Percentiles rank a stretch among this genome's conserved stretches.
These are phyloP conservation scores for Scleropages formosus DNA, from an alignment of 2,797 vertebrate species.

Conservation along the genomic window DNA sequence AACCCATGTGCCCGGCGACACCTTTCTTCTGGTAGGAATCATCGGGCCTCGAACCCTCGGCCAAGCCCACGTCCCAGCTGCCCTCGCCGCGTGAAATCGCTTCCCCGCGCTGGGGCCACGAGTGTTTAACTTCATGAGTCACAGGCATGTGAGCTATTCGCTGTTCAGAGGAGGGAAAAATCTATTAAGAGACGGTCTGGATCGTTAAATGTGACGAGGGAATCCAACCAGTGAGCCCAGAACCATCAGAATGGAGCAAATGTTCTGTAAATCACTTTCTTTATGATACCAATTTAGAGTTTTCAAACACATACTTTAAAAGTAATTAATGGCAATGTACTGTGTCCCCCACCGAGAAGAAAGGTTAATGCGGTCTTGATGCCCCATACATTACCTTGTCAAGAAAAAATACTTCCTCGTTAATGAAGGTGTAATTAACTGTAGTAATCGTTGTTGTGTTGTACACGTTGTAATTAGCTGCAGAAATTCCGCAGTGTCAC, in stretches of 20 bases:
- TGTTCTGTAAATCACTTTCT: not conserved
- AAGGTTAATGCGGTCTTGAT: not conserved
- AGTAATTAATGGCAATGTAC: slow-evolving; percentile 1
- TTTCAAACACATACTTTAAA: slow-evolving; percentile 1
- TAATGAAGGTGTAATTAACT: slow-evolving; percentile 26
- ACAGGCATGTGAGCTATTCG: no score
- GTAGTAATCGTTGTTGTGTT: not conserved
- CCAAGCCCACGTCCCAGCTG: no score
- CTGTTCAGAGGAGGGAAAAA: not conserved
- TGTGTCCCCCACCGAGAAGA: not conserved
- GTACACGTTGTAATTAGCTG: not conserved
- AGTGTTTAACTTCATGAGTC: not conserved
- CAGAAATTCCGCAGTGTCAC: not conserved
- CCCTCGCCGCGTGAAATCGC: not conserved
- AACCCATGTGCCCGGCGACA: no score
- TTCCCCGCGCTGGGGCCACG: not conserved
- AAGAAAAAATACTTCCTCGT: slow-evolving; percentile 16
- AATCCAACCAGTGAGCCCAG: not conserved
- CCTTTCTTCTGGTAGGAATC: no score
- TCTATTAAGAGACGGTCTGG: not conserved
- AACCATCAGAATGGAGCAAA: not conserved
- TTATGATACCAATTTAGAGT: not conserved
- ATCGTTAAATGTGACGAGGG: not conserved
- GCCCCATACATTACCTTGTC: slow-evolving; percentile 19
- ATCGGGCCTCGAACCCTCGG: no score